phyloP scores from a whole-genome alignment of 2,888 invertebrate genomes.

The Sarcophaga caerulescens region DNA sequence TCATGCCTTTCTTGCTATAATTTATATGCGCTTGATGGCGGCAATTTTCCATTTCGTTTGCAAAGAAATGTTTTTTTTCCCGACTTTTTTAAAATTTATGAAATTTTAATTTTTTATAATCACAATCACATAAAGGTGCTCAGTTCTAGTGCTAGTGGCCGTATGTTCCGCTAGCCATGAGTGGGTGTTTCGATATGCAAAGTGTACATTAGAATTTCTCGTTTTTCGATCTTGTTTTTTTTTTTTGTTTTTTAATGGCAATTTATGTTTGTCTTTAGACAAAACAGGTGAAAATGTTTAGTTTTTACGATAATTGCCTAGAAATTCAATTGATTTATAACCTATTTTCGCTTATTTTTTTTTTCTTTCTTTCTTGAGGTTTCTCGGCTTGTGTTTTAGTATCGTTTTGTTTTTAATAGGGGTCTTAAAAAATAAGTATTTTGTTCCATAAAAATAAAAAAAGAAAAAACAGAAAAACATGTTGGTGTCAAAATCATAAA shows the following conservation, averaged over 20 bases:
- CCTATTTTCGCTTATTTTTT: too few relatives aligned
- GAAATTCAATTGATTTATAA: conserved; percentile 24
- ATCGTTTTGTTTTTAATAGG: conserved; percentile 18
- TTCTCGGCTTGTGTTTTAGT: neutral
- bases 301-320: conserved; percentile 58
- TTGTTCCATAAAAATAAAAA: too few relatives aligned
- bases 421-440: neutral
- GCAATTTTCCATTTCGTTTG: too few relatives aligned
- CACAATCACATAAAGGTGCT: too few relatives aligned
- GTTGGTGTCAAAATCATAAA: conserved; percentile 41
- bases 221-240: too few relatives aligned
- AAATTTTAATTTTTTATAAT: neutral
- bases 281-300: conserved; percentile 61
- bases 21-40: too few relatives aligned
- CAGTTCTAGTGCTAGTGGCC: too few relatives aligned
- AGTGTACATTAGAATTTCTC: neutral
- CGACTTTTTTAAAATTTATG: too few relatives aligned
- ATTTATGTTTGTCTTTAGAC: conserved; percentile 52
- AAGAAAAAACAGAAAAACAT: neutral
- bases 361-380: neutral
- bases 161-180: too few relatives aligned
- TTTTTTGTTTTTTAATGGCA: conserved; percentile 34
- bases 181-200: neutral
- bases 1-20: too few relatives aligned
- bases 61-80: too few relatives aligned